Base-by-base conservation (phyloP, 1,140 invertebrate species). In the Helicorthomorpha holstii region DNA sequence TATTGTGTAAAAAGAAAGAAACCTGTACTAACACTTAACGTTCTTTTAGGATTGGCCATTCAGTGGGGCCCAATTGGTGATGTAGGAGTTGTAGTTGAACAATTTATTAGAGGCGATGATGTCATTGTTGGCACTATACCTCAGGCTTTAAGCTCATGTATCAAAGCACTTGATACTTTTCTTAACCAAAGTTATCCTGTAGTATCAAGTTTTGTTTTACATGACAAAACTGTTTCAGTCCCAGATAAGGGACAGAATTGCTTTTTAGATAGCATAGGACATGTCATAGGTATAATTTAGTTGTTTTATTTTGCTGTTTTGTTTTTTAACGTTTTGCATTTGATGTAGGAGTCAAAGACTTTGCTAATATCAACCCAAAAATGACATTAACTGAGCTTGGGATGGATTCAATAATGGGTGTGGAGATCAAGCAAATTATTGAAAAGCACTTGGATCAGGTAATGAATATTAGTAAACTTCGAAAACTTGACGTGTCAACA, bases 41-140 rank as follows among this genome's bases (percentile, higher is more conserved):
- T 45, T 7, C 16, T 45, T 26, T 51, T 57, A 61, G 74, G 69
- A 56, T 61, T 93, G 19, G 88, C 92, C 24, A 88, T 98, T 56
- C 93, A 98, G 66, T 98, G 93, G 92, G 94, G 94, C 58, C 90
- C 91, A 42, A 88, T 98, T 61, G 93, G 90, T 55, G 93, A 98
- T 67, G 94, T 97, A 22, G 94, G 93, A 52, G 70, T 97, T 23
- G 77, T 96, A 49, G 63, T 86, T 54, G 87, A 94, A 55, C 83
- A 77, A 27, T 81, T 94, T 73, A 84, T 83, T 23, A 78, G 82
- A 42, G 90, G 91, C 63, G 86, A 94, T n/a, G 85, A 80, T 0
- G 85, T 87, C 50, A 78, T 96, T 50, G 86, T 87, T 51, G 93
- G 93, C 49, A 94, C 91, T 3, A 58, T 94, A 50, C 92, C 92